Conservation (phyloP, 2,113 vertebrate species). For the Phycodurus eques region DNA sequence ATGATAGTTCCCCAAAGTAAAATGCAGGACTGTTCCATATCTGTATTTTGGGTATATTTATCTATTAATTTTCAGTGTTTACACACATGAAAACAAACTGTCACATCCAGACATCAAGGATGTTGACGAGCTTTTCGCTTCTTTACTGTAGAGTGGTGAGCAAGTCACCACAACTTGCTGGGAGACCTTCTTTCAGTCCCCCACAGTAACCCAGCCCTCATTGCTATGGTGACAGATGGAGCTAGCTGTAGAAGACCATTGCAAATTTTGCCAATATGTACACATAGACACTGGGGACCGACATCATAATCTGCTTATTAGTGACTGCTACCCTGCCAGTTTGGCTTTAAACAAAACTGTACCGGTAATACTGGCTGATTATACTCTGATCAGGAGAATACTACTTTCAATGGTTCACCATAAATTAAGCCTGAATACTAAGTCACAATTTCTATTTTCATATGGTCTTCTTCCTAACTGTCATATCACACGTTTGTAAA, state of each 20-base stretch:
- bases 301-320: constrained; percentile 77
- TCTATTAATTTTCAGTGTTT: constrained; percentile 11
- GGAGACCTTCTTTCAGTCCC: constrained; percentile 64
- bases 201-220: constrained; percentile 47
- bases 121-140: constrained; percentile 32
- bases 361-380: not conserved
- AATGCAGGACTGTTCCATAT: not conserved
- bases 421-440: not conserved
- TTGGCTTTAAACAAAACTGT: constrained; percentile 34
- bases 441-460: not conserved
- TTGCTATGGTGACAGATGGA: constrained; percentile 78
- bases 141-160: constrained; percentile 26
- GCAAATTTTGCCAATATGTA: constrained; percentile 30
- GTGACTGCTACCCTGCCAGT: constrained; percentile 59
- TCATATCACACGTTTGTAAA: not conserved
- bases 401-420: not conserved
- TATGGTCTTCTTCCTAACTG: not conserved
- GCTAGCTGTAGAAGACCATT: constrained; percentile 69
- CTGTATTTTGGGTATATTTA: not conserved
- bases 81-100: constrained; percentile 6
- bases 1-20: constrained; percentile 1
- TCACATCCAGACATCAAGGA: constrained; percentile 8
- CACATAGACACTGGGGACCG: constrained; percentile 44
- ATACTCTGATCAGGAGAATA: not conserved
- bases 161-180: constrained; percentile 50